Conservation (phyloP, 2,113 vertebrate species). For the Planiliza haematocheilus region DNA sequence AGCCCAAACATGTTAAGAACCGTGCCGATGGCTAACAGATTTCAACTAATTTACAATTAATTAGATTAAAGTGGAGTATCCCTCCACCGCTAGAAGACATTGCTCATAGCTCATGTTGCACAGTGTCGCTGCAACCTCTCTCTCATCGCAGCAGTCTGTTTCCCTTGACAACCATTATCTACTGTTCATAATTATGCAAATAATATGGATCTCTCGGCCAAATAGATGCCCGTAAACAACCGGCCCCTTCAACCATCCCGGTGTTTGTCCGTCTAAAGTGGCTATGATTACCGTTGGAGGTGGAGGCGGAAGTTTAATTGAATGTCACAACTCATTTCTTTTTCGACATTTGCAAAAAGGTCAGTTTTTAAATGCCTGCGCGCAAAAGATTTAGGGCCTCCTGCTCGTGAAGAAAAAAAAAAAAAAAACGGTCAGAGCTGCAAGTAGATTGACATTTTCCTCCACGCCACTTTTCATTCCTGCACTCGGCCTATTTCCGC, state of each 20-base stretch:
- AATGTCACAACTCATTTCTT: constrained; percentile 70
- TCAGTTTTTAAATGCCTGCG: constrained; percentile 53
- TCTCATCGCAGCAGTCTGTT: constrained; percentile 50
- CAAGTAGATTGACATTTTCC: constrained; percentile 43
- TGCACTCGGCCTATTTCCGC: constrained; percentile 35
- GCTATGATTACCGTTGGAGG: constrained; percentile 51
- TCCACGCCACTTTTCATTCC: constrained; percentile 19
- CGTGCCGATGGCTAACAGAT: constrained; percentile 26
- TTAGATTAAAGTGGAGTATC: constrained; percentile 20
- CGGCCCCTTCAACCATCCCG: constrained; percentile 33
- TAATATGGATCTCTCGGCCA: constrained; percentile 57
- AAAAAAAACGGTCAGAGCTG: constrained; percentile 34
- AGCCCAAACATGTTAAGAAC: constrained; percentile 26
- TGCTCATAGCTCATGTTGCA: constrained; percentile 3
- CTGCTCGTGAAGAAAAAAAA: constrained; percentile 21
- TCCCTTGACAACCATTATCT: constrained; percentile 68
- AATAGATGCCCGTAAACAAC: constrained; percentile 65
- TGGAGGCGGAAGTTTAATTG: constrained; percentile 59
- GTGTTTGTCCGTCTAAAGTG: constrained; percentile 53
- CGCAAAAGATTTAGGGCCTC: constrained; percentile 22
- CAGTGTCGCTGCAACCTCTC: constrained; percentile 19
- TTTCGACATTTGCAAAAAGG: constrained; percentile 63
- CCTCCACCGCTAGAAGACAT: neutral
- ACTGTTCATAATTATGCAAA: constrained; percentile 70
- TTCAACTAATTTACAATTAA: constrained; percentile 16